Conservation (phyloP, 2,113 vertebrate genomes). For the Donacobius atricapilla region DNA sequence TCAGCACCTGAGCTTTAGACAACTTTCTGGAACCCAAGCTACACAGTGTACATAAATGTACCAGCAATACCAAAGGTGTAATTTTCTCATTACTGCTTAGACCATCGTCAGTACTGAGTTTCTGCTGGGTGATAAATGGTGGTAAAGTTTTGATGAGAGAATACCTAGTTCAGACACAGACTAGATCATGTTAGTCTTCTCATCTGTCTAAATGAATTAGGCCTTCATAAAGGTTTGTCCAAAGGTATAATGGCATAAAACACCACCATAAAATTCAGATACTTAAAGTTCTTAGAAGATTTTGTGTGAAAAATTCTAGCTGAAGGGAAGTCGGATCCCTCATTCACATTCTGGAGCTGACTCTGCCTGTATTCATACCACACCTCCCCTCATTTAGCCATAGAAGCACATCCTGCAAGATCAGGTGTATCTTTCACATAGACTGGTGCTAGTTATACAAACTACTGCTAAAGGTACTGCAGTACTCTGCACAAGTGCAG, state of each 20-base stretch:
- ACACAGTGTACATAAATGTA: not conserved
- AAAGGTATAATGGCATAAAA: not conserved
- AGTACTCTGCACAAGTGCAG: not conserved
- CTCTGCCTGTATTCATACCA: not conserved
- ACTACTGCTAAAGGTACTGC: not conserved
- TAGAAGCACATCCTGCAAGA: not conserved
- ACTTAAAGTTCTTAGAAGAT: not conserved
- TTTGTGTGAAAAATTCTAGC: not conserved
- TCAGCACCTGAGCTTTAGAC: not conserved
- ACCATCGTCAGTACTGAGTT: not conserved
- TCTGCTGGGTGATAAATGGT: not conserved
- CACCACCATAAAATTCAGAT: not conserved
- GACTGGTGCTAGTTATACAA: not conserved
- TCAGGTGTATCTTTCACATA: not conserved
- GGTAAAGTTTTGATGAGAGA: not conserved
- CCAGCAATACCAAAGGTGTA: not conserved
- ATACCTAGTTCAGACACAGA: not conserved
- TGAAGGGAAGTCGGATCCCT: not conserved
- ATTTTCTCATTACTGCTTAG: not conserved
- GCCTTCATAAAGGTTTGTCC: not conserved
- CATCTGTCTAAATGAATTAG: not conserved
- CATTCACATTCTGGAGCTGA: not conserved
- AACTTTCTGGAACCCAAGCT: not conserved
- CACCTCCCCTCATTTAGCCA: not conserved
- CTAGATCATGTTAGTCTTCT: not conserved